These are phyloP conservation scores for Cichladusa arquata DNA, from an alignment of 2,113 vertebrate genomes.

Conservation along the genomic window DNA sequence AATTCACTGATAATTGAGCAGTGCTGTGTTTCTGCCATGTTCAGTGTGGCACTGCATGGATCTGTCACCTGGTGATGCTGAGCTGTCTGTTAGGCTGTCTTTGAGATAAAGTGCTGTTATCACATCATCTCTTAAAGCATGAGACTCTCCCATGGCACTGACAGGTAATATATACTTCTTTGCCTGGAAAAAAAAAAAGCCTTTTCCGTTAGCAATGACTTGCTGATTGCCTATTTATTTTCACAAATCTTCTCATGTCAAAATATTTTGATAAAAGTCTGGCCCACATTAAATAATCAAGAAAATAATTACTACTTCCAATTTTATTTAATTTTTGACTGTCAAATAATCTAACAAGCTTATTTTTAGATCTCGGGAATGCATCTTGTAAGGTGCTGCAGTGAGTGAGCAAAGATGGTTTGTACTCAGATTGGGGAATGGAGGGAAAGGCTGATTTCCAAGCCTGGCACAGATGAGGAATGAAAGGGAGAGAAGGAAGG, in stretches of 20 bases:
- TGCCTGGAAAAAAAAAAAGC: background rate
- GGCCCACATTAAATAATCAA: conserved; percentile 56
- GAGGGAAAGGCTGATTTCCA: background rate
- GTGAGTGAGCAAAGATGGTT: conserved; percentile 26
- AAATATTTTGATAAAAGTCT: conserved; percentile 70
- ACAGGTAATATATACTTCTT: conserved; percentile 60
- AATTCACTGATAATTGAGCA: background rate
- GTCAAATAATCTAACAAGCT: conserved; percentile 63
- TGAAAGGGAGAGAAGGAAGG: background rate
- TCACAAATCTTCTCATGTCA: conserved; percentile 57
- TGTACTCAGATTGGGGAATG: background rate
- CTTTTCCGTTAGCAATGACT: conserved; percentile 53
- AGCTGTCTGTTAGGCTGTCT: conserved; percentile 40
- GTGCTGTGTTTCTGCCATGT: background rate
- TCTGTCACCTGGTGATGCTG: background rate
- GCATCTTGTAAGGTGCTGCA: background rate
- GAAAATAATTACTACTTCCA: conserved; percentile 64
- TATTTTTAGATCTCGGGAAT: conserved; percentile 52
- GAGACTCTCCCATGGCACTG: conserved; percentile 25
- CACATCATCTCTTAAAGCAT: conserved; percentile 16
- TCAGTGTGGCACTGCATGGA: background rate
- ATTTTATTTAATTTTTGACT: conserved; percentile 59
- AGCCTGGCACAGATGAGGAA: background rate
- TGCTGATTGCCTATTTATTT: conserved; percentile 68
- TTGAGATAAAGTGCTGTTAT: conserved; percentile 23